Evolutionary conservation across 2,113 vertebrate species (phyloP), one percentile per base, ranked within the genome.

Genomic region (Rhizomys pruinosus): DNA sequence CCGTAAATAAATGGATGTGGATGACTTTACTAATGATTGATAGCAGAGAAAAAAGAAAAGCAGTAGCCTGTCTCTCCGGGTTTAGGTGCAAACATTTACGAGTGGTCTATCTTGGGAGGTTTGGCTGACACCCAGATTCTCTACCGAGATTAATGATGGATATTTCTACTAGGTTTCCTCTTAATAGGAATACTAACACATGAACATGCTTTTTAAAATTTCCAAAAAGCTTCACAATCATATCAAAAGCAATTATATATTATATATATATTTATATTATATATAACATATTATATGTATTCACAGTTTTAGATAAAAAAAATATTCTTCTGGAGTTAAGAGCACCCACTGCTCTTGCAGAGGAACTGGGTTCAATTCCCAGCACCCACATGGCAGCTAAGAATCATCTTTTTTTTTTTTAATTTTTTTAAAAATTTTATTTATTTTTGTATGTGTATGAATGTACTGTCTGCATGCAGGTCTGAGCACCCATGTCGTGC

Each of bases 161-260:
- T 61, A 82, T 59, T 23, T 74, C 63, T 90, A 90, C 39, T 55
- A 10, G 17, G 3, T 89, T 76, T 92, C 32, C 34, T 87, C 61
- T 78, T 77, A 87, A n/a, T 15, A 80, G 57, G 61, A 84, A 84
- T 76, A 78, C 42, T 57, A 85, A 84, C 19, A 44, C 34, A 90
- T 91, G 64, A 90, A 74, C 90, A 69, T 76, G 57, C 15, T 84
- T 84, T 85, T 90, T 68, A 89, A 85, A 52, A 57, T 90, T 73
- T 55, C 39, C 44, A 20, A 23, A 74, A 89, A 64, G 52, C 59
- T 57, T 93, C 71, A 73, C 72, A 78, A 85, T 52, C 47, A 52
- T 52, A n/a, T n/a, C n/a, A n/a, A n/a, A n/a, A n/a, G n/a, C n/a
- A n/a, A n/a, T n/a, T n/a, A n/a, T n/a, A n/a, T n/a, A n/a, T n/a